Conservation (phyloP, 2,888 invertebrate genomes). For the Sphaerophoria taeniata region DNA sequence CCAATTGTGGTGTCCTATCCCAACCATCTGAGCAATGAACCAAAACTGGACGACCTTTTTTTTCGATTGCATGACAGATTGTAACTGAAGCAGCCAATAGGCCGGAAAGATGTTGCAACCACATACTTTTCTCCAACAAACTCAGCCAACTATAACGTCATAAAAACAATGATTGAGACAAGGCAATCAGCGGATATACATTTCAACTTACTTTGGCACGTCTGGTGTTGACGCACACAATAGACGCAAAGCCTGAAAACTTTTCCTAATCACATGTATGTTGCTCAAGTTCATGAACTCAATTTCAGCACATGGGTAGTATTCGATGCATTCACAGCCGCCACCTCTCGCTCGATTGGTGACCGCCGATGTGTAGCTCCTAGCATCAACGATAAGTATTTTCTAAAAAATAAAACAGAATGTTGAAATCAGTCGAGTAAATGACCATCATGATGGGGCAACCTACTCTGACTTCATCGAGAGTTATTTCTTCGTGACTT, state of each 20-base stretch:
- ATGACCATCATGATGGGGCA: background rate
- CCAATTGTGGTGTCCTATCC: constrained; percentile 99
- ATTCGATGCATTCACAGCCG: constrained; percentile 97
- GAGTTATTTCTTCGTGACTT: constrained; percentile 81
- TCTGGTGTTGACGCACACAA: constrained; percentile 91
- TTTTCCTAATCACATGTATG: constrained; percentile 97
- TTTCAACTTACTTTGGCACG: constrained; percentile 87
- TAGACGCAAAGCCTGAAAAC: constrained; percentile 93
- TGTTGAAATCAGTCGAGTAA: background rate
- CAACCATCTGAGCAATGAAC: constrained; percentile 99
- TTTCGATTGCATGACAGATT: constrained; percentile 91
- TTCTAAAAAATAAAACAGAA: constrained; percentile 83
- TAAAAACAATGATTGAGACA: constrained; percentile 32
- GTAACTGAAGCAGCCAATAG: constrained; percentile 91
- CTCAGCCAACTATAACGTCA: constrained; percentile 91
- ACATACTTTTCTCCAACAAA: constrained; percentile 93
- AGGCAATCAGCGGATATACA: constrained; percentile 33
- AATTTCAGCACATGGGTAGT: constrained; percentile 97
- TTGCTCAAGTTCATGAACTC: constrained; percentile 99
- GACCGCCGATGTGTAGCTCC: constrained; percentile 97
- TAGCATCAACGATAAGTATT: constrained; percentile 96
- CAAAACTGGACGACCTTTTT: constrained; percentile 93
- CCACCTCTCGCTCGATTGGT: constrained; percentile 98
- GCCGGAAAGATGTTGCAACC: constrained; percentile 95
- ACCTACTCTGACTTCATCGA: constrained; percentile 81